Base-by-base conservation (phyloP, 1,140 invertebrate genomes). In the Delia radicum region DNA sequence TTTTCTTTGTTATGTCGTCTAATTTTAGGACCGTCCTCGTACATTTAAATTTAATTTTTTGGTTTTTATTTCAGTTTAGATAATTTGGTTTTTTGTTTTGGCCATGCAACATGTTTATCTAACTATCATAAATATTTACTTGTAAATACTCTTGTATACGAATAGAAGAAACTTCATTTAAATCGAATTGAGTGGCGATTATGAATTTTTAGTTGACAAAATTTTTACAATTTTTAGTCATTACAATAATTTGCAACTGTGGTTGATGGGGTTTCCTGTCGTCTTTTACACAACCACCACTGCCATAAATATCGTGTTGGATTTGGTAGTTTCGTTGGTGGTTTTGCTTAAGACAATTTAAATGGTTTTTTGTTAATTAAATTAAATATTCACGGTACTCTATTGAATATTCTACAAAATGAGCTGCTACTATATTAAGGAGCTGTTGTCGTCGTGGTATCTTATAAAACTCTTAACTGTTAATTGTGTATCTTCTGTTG, bases 311-410 rank as follows among this genome's bases (percentile, higher is more conserved):
- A 33, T n/a, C 15, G 2, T n/a, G 46, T 48, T n/a, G 15, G 48
- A 42, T 42, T 42, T 42, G 37, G 3, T 42, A 3, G 12, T 10
- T 42, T 42, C n/a, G 37, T 21, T 55, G 18, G 18, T 55, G 48
- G 48, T 55, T 55, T 55, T 13, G n/a, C 21, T 55, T 37, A 26
- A 42, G 18, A 73, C 67, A 61, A 62, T 73, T 76, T 72, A 76
- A 76, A 76, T 76, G 46, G 65, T 26, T 55, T 42, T 29, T 31
- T 76, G 75, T 76, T 76, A 76, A 76, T 76, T 76, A 76, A 76
- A 76, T 76, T 76, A 76, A 76, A 76, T 72, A 76, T 76, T 76
- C 75, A 76, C 46, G 33, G 13, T 27, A 29, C 63, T n/a, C 27
- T 28, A 10, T 29, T 13, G 33, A 31, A 62, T 33, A 12, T 15